Evolutionary conservation across 2,888 invertebrate genomes (phyloP), one percentile per base, ranked within the genome.

Genomic region (Heliconius ethilla): DNA sequence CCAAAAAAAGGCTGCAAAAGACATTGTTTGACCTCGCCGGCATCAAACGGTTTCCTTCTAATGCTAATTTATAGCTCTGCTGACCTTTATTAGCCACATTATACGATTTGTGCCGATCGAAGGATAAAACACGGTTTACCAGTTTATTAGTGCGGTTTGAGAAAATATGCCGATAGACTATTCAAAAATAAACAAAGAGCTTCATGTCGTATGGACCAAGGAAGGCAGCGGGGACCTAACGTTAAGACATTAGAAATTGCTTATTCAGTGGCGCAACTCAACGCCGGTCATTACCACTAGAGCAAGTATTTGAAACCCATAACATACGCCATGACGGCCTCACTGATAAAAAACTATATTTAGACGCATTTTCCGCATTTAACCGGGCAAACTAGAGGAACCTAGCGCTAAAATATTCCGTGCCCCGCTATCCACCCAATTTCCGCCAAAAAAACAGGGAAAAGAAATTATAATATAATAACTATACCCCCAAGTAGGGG

Each of bases 21-120:
- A 77, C 65, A 80, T 73, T 75, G 72, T 79, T 77, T 80, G 75
- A 78, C 76, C 75, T 62, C 67, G 59, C 67, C 40, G 27, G 77
- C 45, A 80, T 78, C 72, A 70, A 73, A 75, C 40, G 66, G 25
- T 74, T 69, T 77, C 63, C 63, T 77, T 75, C 27, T 45, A 62
- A 40, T 37, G 40, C 67, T 76, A 63, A 70, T 55, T 55, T 63
- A 55, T 65, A 55, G 70, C 45, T 73, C 66, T 66, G 59, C 62
- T 18, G 74, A 45, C 63, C 63, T 74, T 74, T 63, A 74, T 63
- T 74, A 63, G 62, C 62, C 63, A 74, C 63, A 63, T 74, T 37
- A 72, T 72, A 15, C 55, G 59, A 72, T 72, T 72, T 59, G 72
- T 72, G 72, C 72, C 37, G 72, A 72, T 59, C 72, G 59, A 59